These are phyloP conservation scores for Orchestia grillus DNA, from an alignment of 1,140 invertebrate species.

Conservation along the genomic window DNA sequence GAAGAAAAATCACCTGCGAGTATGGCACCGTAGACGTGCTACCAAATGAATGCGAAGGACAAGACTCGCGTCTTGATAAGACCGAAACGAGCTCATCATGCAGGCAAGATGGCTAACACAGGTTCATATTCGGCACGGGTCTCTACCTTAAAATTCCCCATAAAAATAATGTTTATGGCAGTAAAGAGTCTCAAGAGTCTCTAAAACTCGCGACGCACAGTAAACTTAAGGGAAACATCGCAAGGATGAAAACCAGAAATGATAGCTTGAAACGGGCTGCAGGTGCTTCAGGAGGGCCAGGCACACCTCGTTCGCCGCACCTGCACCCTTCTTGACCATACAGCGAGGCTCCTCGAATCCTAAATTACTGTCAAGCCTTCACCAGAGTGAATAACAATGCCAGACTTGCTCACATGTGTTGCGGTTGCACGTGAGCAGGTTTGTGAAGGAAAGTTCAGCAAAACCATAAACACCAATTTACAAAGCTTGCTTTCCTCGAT, in stretches of 20 bases:
- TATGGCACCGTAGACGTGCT: background rate
- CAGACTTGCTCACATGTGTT: background rate
- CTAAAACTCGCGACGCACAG: constrained; percentile 25
- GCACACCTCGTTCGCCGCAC: background rate
- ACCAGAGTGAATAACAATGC: background rate
- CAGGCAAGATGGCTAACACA: constrained; percentile 21
- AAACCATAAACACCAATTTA: background rate
- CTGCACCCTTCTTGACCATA: too few species aligned
- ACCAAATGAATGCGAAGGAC: background rate
- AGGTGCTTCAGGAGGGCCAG: background rate
- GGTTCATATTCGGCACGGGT: constrained; percentile 32
- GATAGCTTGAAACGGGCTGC: constrained; percentile 13
- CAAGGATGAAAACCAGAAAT: constrained; percentile 44
- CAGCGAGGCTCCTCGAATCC: too few species aligned
- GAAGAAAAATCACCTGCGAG: background rate
- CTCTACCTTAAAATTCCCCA: constrained; percentile 54
- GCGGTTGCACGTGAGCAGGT: background rate
- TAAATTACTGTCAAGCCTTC: too few species aligned
- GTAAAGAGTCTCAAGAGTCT: constrained; percentile 55
- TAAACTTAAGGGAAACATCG: constrained; percentile 32
- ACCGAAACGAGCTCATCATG: constrained; percentile 27
- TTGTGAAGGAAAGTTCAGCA: background rate
- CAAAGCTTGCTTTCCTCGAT: background rate
- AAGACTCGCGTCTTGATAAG: constrained; percentile 36
- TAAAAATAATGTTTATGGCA: constrained; percentile 54